A percentile compares a stretch with the other conserved stretches of the same genome.
Conservation (phyloP, 2,797 vertebrate genomes). For the Hemibagrus guttatus region DNA sequence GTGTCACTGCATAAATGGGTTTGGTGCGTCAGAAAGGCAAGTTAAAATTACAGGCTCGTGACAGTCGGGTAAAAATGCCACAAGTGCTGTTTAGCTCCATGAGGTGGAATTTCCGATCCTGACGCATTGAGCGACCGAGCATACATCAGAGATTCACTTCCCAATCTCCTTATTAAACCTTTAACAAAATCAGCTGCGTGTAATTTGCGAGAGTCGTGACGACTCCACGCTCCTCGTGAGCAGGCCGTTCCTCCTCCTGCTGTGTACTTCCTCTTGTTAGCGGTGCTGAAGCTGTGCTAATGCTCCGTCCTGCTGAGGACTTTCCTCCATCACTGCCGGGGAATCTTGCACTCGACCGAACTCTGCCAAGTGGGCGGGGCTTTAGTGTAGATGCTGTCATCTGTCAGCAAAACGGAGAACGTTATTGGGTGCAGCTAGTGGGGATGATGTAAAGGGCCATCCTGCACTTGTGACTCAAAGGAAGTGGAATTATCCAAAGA, state of each 20-base stretch:
- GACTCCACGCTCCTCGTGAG: not conserved
- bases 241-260: not conserved
- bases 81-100: not conserved
- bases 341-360: not conserved
- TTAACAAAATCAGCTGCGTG: not conserved
- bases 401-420: not conserved
- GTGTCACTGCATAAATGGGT: not conserved
- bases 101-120: not conserved
- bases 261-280: constrained; percentile 1
- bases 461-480: not conserved
- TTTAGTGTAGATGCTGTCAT: not conserved
- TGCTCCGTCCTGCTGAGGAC: constrained; percentile 4
- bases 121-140: not conserved
- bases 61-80: not conserved
- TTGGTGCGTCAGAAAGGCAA: not conserved
- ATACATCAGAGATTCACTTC: not conserved
- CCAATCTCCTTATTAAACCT: not conserved
- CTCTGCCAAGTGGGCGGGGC: not conserved
- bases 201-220: not conserved
- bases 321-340: not conserved
- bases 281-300: not conserved
- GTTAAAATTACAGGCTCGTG: constrained; percentile 5
- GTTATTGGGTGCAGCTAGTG: no score
- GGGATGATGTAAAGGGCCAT: not conserved
- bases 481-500: no score